phyloP scores from a whole-genome alignment of 1,140 invertebrate genomes.

The Hetaerina americana region DNA sequence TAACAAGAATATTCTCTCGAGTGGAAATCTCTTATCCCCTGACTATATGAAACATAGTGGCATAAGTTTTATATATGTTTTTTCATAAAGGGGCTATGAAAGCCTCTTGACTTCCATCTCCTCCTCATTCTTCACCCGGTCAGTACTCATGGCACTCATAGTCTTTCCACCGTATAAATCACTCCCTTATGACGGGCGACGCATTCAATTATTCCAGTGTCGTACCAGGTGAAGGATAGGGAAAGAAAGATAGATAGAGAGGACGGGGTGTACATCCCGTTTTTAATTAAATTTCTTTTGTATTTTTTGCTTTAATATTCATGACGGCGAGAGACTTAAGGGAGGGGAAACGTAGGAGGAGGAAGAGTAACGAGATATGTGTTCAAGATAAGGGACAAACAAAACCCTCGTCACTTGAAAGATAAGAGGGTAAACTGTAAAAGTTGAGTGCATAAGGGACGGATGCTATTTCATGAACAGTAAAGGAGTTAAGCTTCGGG shows the following conservation, averaged over 20 bases:
- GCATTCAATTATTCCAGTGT: background rate
- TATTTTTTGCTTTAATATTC: background rate
- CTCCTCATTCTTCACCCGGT: background rate
- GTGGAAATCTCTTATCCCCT: too few species aligned
- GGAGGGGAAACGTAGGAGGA: too few species aligned
- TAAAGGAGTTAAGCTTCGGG: too few species aligned
- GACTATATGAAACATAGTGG: too few species aligned
- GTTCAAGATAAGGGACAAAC: background rate
- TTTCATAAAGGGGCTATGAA: background rate
- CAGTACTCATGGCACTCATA: background rate
- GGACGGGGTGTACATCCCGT: background rate
- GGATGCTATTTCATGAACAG: too few species aligned
- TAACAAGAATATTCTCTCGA: too few species aligned
- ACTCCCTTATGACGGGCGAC: background rate
- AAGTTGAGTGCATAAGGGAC: too few species aligned
- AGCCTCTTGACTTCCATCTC: background rate
- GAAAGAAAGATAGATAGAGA: background rate
- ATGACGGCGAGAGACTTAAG: background rate
- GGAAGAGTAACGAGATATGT: background rate
- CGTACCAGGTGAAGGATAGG: background rate
- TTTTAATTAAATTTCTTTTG: constrained; percentile 1
- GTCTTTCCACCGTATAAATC: background rate
- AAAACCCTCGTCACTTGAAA: background rate
- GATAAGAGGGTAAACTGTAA: background rate
- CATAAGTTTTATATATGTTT: too few species aligned